Evolutionary conservation across 1,140 invertebrate genomes (phyloP), one percentile per base, ranked within the genome.

Genomic region (Drosophila asahinai): DNA sequence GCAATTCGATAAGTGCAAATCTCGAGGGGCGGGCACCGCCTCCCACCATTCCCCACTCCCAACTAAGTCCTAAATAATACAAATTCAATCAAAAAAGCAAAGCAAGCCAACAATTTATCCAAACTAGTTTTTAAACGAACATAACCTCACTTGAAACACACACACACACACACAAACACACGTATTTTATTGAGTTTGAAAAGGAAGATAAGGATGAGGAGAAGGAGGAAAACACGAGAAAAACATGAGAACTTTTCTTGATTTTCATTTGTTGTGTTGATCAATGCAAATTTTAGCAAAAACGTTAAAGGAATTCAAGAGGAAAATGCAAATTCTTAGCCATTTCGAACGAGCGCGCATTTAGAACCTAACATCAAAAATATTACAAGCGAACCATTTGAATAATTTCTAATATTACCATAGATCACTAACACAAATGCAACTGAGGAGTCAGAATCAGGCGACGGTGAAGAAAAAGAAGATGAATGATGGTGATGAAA

Each of bases 301-400:
- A 25, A 17, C 36, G 61, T 14, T 65, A 72, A 60, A 43, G 55
- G 60, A 70, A 73, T 25, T 40, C 36, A 45, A 51, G 43, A 61
- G 65, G 66, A 36, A 59, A 79, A 43, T 64, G 70, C 77, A 84
- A 74, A 76, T 87, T 86, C 83, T 86, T 87, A 86, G 84, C 84
- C 86, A 90, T 90, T 90, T 89, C 71, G 81, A 89, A 84, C 65
- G 75, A 81, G 84, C 74, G 86, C 84, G 84, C 84, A 87, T 87
- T 87, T 87, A 87, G 51, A 84, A 75, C 66, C 70, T 52, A 72
- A 67, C 73, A 77, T 68, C 47, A 70, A 51, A 63, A 36, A 71
- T 58, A 65, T 75, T 49, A 51, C 55, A 58, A 76, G 63, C 62
- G 55, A 61, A 58, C 45, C 64, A 78, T 78, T 70, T 78, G 27